Evolutionary conservation across 2,888 invertebrate genomes (phyloP), one percentile per base, ranked within the genome.

Genomic region (Thelaira solivaga): DNA sequence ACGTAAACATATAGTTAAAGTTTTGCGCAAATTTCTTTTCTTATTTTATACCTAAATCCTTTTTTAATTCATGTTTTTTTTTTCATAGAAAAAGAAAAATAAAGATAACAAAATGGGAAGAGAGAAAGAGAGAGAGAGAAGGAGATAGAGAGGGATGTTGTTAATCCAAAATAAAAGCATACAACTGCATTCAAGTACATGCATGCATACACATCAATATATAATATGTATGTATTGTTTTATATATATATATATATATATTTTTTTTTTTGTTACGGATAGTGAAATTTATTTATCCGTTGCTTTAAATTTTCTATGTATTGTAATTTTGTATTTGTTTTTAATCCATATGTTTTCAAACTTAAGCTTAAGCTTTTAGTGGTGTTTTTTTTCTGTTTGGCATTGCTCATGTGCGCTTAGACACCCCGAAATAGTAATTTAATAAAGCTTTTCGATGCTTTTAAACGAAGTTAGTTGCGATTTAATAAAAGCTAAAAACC

Each of bases 311-410:
- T 61, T 8, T 10, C 11, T 16, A 45, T 22, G n/a, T 7, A 20
- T 45, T 4, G 16, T 8, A 41, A 1, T 1, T 41, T 10, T 26
- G 2, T 41, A 10, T 26, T 61, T 24, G 3, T 59, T 64, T 29
- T 11, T n/a, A 82, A 82, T 84, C 83, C 83, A 83, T 82, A 78
- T 81, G 71, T 77, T 75, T 45, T 41, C 0, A 47, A 75, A 49
- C 43, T 71, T 71, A 55, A 26, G 18, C 57, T 77, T 77, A 49
- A 71, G 51, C 61, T 67, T 47, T 53, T 55, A 18, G 45, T 61
- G 69, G 61, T 47, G 71, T 22, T 67, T 24, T 26, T 61, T 20
- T 7, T 51, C 8, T n/a, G n/a, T n/a, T n/a, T n/a, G n/a, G n/a
- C 18, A 18, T 13, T 45, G n/a, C n/a, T n/a, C n/a, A n/a, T n/a